Conservation (phyloP, 1,140 invertebrate species). For the Drosophila ironensis region DNA sequence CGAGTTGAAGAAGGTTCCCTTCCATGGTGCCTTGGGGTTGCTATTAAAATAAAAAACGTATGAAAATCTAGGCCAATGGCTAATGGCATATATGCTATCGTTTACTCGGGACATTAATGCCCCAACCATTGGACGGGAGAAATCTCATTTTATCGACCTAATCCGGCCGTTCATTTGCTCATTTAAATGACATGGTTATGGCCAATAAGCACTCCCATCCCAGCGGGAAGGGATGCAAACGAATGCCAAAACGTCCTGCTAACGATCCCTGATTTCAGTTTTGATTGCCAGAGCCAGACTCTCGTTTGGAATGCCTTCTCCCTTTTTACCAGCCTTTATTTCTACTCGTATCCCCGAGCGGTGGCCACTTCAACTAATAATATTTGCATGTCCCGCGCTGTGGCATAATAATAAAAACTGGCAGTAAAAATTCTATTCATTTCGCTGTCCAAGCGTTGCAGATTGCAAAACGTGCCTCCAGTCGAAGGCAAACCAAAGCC, state of each 20-base stretch:
- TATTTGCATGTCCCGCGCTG: conserved; percentile 57
- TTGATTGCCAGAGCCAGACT: conserved; percentile 63
- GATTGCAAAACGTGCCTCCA: conserved; percentile 71
- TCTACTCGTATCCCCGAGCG: conserved; percentile 5
- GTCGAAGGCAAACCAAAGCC: conserved; percentile 16
- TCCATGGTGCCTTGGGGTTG: conserved; percentile 88
- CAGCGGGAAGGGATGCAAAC: background rate
- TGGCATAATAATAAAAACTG: conserved; percentile 69
- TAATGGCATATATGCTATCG: conserved; percentile 12
- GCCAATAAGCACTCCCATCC: conserved; percentile 27
- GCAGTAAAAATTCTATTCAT: conserved; percentile 80
- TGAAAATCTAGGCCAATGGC: background rate
- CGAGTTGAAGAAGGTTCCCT: conserved; percentile 83
- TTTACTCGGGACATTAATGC: conserved; percentile 3
- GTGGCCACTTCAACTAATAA: conserved; percentile 64
- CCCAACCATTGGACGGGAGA: background rate
- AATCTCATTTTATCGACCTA: conserved; percentile 42
- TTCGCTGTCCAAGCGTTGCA: conserved; percentile 73
- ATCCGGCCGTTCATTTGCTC: conserved; percentile 45
- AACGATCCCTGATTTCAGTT: conserved; percentile 67
- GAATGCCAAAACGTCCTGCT: conserved; percentile 51
- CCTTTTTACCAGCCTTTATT: conserved; percentile 17
- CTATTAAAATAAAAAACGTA: conserved; percentile 81
- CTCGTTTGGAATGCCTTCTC: conserved; percentile 5
- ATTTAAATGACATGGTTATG: conserved; percentile 47